A percentile compares a stretch with the other conserved stretches of the same genome.
Conservation (phyloP, 2,888 invertebrate species). For the Pediacus dermestoides region DNA sequence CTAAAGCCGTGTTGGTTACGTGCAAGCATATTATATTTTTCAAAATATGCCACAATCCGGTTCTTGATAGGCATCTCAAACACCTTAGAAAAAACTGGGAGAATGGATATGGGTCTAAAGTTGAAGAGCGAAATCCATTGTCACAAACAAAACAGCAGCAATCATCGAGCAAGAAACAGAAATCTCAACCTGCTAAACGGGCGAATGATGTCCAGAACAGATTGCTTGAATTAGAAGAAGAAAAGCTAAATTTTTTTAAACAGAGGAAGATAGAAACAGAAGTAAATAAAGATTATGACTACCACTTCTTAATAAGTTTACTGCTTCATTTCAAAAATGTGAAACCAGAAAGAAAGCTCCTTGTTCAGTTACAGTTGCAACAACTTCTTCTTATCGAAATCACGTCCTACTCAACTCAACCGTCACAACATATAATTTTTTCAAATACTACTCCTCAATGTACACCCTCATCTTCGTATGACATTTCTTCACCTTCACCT, state of each 20-base stretch:
- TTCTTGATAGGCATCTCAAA: too few relatives aligned
- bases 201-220: slow-evolving; percentile 7
- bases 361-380: slow-evolving; percentile 10
- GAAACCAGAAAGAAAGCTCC: slow-evolving; percentile 14
- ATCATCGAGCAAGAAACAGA: slow-evolving; percentile 6
- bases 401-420: slow-evolving; percentile 10
- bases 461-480: slow-evolving; percentile 12
- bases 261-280: slow-evolving; percentile 8
- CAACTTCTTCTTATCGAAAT: slow-evolving; percentile 11
- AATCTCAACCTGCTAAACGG: slow-evolving; percentile 6
- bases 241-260: slow-evolving; percentile 13
- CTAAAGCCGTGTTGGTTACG: too few relatives aligned
- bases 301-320: slow-evolving; percentile 15
- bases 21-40: too few relatives aligned
- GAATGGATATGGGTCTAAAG: too few relatives aligned
- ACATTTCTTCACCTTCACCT: slow-evolving; percentile 11
- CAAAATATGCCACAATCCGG: too few relatives aligned
- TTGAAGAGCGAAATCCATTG: slow-evolving; percentile 9
- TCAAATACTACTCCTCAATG: slow-evolving; percentile 7
- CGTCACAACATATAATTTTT: slow-evolving; percentile 9
- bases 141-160: not conserved
- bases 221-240: slow-evolving; percentile 4
- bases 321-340: slow-evolving; percentile 14
- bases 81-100: too few relatives aligned
- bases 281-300: slow-evolving; percentile 13